A percentile compares a stretch with the other conserved stretches of the same genome.
phyloP scores from a whole-genome alignment of 2,888 invertebrate species.

The Lacanobia wlatinum region DNA sequence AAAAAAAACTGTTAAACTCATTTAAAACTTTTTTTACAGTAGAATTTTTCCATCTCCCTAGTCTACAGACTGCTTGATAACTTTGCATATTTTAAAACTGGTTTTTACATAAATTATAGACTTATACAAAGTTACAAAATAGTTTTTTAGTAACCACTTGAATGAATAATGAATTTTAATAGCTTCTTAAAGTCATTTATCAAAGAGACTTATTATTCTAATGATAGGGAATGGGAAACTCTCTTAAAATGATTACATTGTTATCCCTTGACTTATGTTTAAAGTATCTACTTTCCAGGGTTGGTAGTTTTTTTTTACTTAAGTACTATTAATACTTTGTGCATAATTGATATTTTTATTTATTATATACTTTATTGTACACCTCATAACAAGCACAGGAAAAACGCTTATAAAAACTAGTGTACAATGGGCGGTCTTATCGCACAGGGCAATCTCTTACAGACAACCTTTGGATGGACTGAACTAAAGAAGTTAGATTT shows the following conservation, averaged over 20 bases:
- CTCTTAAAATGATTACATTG: not conserved
- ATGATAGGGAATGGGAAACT: not conserved
- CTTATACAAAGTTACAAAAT: slow-evolving; percentile 17
- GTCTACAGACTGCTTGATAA: not conserved
- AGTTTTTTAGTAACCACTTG: not conserved
- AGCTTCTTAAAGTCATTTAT: slow-evolving; percentile 1
- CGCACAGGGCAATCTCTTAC: too few species aligned
- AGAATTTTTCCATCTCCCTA: not conserved
- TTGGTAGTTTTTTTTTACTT: too few species aligned
- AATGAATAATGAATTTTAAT: slow-evolving; percentile 24
- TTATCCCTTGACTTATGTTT: not conserved
- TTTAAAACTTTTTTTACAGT: too few species aligned
- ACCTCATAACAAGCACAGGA: too few species aligned
- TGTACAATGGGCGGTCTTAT: too few species aligned
- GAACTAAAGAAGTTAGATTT: too few species aligned
- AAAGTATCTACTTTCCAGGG: not conserved
- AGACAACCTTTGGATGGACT: too few species aligned
- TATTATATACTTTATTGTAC: too few species aligned
- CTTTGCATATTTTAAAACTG: slow-evolving; percentile 1
- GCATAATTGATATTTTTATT: too few species aligned
- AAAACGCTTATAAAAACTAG: too few species aligned
- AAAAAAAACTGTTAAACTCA: too few species aligned
- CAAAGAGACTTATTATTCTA: not conserved
- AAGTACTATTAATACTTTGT: too few species aligned
- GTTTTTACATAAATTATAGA: slow-evolving; percentile 20